phyloP scores from a whole-genome alignment of 1,140 invertebrate species.

The Mizuhopecten yessoensis region DNA sequence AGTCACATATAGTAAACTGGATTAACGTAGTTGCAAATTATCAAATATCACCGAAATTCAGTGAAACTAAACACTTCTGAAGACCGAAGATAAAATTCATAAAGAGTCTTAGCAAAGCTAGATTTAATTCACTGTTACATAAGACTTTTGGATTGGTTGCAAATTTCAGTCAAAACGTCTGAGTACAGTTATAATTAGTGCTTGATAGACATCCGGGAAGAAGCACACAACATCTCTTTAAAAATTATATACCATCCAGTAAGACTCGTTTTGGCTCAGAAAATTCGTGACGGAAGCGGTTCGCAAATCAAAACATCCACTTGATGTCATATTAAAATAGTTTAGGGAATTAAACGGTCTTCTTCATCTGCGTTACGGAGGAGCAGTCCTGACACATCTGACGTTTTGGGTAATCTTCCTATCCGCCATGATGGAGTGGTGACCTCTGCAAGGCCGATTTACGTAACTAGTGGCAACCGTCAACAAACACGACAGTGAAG shows the following conservation, averaged over 20 bases:
- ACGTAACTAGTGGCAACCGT: not conserved
- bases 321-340: constrained; percentile 36
- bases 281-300: not conserved
- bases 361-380: not conserved
- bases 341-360: not conserved
- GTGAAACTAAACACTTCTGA: too few relatives aligned
- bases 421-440: not conserved
- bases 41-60: too few relatives aligned
- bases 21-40: too few relatives aligned
- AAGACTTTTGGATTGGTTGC: too few relatives aligned
- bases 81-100: too few relatives aligned
- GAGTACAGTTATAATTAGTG: not conserved
- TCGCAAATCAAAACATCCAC: not conserved
- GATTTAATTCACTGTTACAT: too few relatives aligned
- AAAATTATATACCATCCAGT: not conserved
- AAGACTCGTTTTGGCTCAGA: not conserved
- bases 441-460: not conserved
- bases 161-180: not conserved
- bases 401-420: constrained; percentile 2
- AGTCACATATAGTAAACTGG: too few relatives aligned
- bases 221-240: not conserved
- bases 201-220: not conserved
- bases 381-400: not conserved
- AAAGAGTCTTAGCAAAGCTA: too few relatives aligned
- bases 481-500: not conserved